Base-by-base conservation (phyloP, 2,797 vertebrate genomes). In the Enteromius argenteus region DNA sequence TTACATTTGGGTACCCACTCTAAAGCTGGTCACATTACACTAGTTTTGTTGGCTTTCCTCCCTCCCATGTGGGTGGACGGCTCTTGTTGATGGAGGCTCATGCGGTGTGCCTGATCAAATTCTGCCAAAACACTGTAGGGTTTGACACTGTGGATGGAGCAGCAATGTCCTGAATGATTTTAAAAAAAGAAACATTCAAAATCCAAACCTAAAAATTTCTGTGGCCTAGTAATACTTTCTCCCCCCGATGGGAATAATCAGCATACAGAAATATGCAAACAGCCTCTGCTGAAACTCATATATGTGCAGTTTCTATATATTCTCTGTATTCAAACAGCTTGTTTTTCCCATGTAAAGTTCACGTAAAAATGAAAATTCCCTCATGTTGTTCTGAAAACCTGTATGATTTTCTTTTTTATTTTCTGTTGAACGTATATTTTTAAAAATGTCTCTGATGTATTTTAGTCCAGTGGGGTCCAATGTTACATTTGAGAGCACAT, bases 11-110 rank as follows among this genome's bases (percentile, higher is more conserved):
- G 19, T 64, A 35, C 3, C 15, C 67, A 35, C 74, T 85, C 67
- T 72, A 35, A 64, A 58, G 62, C 39, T 19, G 17, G 69, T 64
- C 79, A 49, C 62, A 75, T 80, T 58, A 27, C 37, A n/a, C 14
- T 84, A 21, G 51, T 80, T 37, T 67, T 75, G 49, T 42, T 77
- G 56, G 46, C 35, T 39, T 62, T 68, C 8, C 14, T 46, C 0
- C 1, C 21, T 37, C 35, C 30, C 66, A 32, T 74, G 62, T 85
- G 85, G 75, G 76, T 69, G 91, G 91, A 94, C 91, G 90, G 92
- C 91, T 84, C 90, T 89, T 89, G 90, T 94, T 94, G 92, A 93
- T 85, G 39, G 89, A 66, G 35, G 88, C 84, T 87, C 66, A 73
- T 86, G 88, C 15, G 42, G 66, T 80, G 51, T 68, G 81, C 73